These are phyloP conservation scores for Cherax destructor DNA, from an alignment of 1,140 invertebrate species.

Conservation along the genomic window DNA sequence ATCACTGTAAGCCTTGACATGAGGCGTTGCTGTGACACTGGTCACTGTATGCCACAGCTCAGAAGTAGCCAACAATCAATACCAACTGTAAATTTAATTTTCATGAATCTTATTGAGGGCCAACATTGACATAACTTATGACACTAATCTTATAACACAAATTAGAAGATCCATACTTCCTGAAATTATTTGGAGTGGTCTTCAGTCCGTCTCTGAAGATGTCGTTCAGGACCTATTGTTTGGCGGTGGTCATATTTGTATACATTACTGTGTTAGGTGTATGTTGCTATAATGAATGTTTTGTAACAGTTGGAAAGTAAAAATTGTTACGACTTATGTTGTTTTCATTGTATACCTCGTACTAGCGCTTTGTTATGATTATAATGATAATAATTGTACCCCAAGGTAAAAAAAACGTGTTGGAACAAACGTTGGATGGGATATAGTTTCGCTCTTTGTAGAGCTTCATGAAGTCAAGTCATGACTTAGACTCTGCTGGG, in stretches of 20 bases:
- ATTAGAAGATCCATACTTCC: neutral
- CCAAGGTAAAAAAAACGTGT: too few species aligned
- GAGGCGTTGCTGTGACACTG: neutral
- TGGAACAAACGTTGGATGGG: too few species aligned
- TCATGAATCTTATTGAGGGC: neutral
- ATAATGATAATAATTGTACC: too few species aligned
- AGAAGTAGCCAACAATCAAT: neutral
- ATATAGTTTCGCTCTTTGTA: too few species aligned
- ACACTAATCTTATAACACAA: neutral
- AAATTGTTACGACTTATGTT: constrained; percentile 55
- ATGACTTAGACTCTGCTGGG: too few species aligned
- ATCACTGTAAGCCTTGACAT: neutral
- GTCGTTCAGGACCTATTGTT: constrained; percentile 48
- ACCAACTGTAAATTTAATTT: constrained; percentile 1
- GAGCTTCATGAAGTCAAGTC: too few species aligned
- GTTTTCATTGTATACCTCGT: neutral
- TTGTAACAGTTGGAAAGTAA: constrained; percentile 69
- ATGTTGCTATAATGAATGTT: constrained; percentile 68
- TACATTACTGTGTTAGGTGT: constrained; percentile 67
- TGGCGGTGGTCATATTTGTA: constrained; percentile 65
- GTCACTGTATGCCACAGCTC: neutral
- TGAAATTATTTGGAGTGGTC: neutral
- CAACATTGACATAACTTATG: neutral
- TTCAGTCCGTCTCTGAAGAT: constrained; percentile 5
- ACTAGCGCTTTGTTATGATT: too few species aligned